Conservation (phyloP, 2,888 invertebrate species). For the Eupithecia inturbata region DNA sequence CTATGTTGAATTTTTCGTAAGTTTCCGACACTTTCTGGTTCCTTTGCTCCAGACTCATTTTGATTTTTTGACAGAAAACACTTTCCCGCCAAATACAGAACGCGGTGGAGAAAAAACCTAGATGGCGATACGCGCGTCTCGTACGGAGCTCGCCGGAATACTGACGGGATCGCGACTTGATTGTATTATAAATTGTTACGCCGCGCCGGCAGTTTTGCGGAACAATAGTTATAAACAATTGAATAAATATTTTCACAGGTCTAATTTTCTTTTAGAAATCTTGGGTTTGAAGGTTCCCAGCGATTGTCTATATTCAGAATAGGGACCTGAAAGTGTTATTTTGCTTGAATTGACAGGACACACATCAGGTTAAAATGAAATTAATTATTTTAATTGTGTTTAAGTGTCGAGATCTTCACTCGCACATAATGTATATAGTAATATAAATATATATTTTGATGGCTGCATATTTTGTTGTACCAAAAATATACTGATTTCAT, state of each 20-base stretch:
- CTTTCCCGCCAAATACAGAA: slow-evolving; percentile 69
- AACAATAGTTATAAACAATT: slow-evolving; percentile 51
- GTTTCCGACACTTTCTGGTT: slow-evolving; percentile 77
- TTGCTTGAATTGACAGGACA: not conserved
- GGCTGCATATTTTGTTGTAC: not conserved
- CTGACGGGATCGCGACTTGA: slow-evolving; percentile 59
- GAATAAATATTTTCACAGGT: slow-evolving; percentile 50
- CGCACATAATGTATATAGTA: too few relatives aligned
- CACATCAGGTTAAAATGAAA: not conserved
- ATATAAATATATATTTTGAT: too few relatives aligned
- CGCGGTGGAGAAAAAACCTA: not conserved
- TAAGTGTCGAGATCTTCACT: not conserved
- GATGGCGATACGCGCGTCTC: slow-evolving; percentile 62
- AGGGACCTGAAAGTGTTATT: not conserved
- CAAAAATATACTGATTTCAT: too few relatives aligned
- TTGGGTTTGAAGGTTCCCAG: slow-evolving; percentile 10
- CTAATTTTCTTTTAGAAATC: slow-evolving; percentile 26
- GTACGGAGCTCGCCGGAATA: slow-evolving; percentile 59
- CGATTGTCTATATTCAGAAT: not conserved
- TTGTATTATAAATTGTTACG: slow-evolving; percentile 60
- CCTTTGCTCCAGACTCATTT: slow-evolving; percentile 77
- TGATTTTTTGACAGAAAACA: slow-evolving; percentile 37
- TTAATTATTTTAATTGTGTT: not conserved
- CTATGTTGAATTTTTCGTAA: slow-evolving; percentile 76
- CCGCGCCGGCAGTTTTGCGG: slow-evolving; percentile 45